A percentile compares a stretch with the other conserved stretches of the same genome.
phyloP scores from a whole-genome alignment of 2,797 vertebrate genomes.

The Argyrosomus regius region DNA sequence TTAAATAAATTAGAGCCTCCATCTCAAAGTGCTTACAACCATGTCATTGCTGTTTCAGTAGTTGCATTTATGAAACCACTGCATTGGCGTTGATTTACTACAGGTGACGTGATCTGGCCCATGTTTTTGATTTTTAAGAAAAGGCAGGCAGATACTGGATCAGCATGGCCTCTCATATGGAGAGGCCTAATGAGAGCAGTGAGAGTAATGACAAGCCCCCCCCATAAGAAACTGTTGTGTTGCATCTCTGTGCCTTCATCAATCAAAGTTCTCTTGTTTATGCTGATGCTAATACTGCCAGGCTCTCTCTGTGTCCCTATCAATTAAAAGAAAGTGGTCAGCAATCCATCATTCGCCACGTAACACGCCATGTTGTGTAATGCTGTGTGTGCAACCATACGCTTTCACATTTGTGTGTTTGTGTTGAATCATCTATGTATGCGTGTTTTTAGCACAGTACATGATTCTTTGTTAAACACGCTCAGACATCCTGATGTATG shows the following conservation, averaged over 20 bases:
- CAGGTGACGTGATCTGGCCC: slow-evolving; percentile 7
- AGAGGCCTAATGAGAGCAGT: slow-evolving; percentile 39
- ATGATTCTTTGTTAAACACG: slow-evolving; percentile 14
- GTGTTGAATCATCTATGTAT: slow-evolving; percentile 13
- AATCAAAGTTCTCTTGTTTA: slow-evolving; percentile 72
- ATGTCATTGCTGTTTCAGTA: slow-evolving; percentile 10
- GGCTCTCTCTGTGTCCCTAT: slow-evolving; percentile 71
- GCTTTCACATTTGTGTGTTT: not conserved
- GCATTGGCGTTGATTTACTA: not conserved
- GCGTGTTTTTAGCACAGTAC: not conserved
- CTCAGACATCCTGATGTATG: not conserved
- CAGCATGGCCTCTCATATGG: slow-evolving; percentile 13
- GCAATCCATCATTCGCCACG: slow-evolving; percentile 75
- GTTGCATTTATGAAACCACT: slow-evolving; percentile 11
- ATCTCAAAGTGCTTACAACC: slow-evolving; percentile 18
- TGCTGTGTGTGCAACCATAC: slow-evolving; percentile 3
- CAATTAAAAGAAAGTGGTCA: slow-evolving; percentile 77
- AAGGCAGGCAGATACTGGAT: slow-evolving; percentile 3
- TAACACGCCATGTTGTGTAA: slow-evolving; percentile 32
- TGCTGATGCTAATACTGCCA: slow-evolving; percentile 70
- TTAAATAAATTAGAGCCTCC: not conserved
- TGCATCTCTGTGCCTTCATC: slow-evolving; percentile 67
- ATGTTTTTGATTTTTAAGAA: slow-evolving; percentile 22
- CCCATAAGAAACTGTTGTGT: slow-evolving; percentile 42
- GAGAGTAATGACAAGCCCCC: slow-evolving; percentile 35